These are phyloP conservation scores for Varanus komodoensis DNA, from an alignment of 2,113 vertebrate genomes.

Conservation along the genomic window DNA sequence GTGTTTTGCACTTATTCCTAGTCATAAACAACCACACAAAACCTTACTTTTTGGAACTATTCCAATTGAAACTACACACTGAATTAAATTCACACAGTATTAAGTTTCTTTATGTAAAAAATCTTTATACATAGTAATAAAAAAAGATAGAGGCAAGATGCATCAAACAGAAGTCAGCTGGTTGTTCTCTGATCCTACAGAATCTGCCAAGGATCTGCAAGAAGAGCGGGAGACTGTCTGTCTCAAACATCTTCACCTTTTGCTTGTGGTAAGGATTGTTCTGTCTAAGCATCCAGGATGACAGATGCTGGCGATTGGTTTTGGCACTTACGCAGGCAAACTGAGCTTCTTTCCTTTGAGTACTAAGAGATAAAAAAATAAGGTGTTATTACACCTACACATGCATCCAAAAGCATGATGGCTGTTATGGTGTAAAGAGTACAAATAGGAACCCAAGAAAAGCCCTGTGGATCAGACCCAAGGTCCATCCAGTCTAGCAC, in stretches of 20 bases:
- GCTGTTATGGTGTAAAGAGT: not conserved
- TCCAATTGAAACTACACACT: constrained; percentile 84
- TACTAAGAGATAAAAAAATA: constrained; percentile 76
- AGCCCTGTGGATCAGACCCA: no score
- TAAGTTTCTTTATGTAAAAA: constrained; percentile 93
- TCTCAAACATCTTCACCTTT: constrained; percentile 91
- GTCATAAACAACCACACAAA: constrained; percentile 80
- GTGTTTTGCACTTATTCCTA: constrained; percentile 79
- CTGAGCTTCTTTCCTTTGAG: constrained; percentile 99
- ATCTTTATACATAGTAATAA: constrained; percentile 97
- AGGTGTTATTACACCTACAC: constrained; percentile 23
- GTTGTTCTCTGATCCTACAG: constrained; percentile 80
- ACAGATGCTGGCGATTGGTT: constrained; percentile 82
- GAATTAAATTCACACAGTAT: constrained; percentile 86
- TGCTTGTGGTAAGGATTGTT: constrained; percentile 81
- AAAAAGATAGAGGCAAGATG: constrained; percentile 96
- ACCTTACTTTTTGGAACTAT: constrained; percentile 79
- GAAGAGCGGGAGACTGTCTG: constrained; percentile 83
- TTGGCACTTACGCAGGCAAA: constrained; percentile 97
- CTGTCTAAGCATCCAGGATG: constrained; percentile 82
- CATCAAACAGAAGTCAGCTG: constrained; percentile 93
- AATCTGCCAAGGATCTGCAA: constrained; percentile 78
- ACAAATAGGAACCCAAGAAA: not conserved
- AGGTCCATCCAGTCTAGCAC: no score
- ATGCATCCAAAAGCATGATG: not conserved